Base-by-base conservation (phyloP, 2,888 invertebrate species). In the Ceramica pisi region DNA sequence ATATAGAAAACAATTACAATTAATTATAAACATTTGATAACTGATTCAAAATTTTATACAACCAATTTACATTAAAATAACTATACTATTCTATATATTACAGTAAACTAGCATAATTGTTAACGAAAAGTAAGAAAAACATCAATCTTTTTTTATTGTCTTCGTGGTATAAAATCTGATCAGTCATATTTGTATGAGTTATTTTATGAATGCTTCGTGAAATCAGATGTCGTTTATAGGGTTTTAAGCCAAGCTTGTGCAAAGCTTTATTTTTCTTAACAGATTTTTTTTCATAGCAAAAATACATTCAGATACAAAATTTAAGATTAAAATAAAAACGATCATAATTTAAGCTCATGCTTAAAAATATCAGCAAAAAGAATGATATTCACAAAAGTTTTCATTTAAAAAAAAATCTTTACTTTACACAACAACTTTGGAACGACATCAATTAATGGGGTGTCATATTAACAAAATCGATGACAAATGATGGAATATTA, bases 61-160 rank as follows among this genome's bases (percentile, higher is more conserved):
- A 94, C 93, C 94, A 95, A 94, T 95, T 91, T 94, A 95, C 94
- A 95, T 85, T 82, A 90, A 87, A 87, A 84, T 90, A 90, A 89
- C 82, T 84, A 83, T 67, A 70, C 64, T 73, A 78, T 70, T 71
- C 86, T 89, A 88, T 89, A 89, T 88, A 80, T 86, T 90, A 90
- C 88, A 89, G 67, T 86, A 83, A 75, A 72, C 80, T 84, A 86
- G 77, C 77, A 72, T 80, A 77, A 64, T 78, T 74, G 70, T 76
- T 76, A 83, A 81, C 81, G 67, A 81, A 84, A 83, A 69, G 75
- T 82, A 70, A 80, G 71, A 75, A 76, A 84, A 83, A 84, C 78
- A 81, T 87, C 79, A 80, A 78, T 80, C 4, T 31, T 31, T 31
- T 76, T 76, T 78, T 87, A 84, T 63, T 83, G 82, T 82, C 81